Evolutionary conservation across 2,888 invertebrate species (phyloP).

Genomic region (Pollenia angustigena): DNA sequence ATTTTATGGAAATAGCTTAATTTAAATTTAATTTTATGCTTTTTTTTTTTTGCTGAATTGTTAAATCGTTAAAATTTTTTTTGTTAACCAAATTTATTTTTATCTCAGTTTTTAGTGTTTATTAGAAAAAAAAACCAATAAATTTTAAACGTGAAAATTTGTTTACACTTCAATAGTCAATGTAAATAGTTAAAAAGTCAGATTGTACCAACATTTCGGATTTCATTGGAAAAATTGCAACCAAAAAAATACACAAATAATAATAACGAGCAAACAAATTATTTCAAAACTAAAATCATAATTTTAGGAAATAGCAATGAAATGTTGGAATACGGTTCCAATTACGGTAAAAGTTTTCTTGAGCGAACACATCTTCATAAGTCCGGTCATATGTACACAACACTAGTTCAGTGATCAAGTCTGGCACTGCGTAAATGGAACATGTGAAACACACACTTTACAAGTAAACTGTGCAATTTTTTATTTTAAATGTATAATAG

Average conservation of each 20-base stretch:
- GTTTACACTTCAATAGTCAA: constrained; percentile 54
- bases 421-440: too few species aligned
- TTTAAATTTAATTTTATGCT: constrained; percentile 1
- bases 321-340: too few species aligned
- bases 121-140: background rate
- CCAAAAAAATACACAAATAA: constrained; percentile 9
- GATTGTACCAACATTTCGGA: constrained; percentile 28
- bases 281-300: constrained; percentile 20
- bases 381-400: too few species aligned
- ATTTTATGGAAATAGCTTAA: background rate
- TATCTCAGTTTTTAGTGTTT: background rate
- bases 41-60: constrained; percentile 36
- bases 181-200: constrained; percentile 20
- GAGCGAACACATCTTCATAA: too few species aligned
- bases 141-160: constrained; percentile 40
- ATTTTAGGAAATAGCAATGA: background rate
- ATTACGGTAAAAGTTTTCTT: too few species aligned
- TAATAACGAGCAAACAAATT: background rate
- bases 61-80: constrained; percentile 17
- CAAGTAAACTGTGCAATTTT: too few species aligned
- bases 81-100: background rate
- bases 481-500: too few species aligned
- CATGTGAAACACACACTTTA: too few species aligned
- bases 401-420: too few species aligned
- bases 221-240: constrained; percentile 40